A percentile compares a stretch with the other conserved stretches of the same genome.
phyloP scores from a whole-genome alignment of 1,140 invertebrate genomes.

The Aricia agestis region DNA sequence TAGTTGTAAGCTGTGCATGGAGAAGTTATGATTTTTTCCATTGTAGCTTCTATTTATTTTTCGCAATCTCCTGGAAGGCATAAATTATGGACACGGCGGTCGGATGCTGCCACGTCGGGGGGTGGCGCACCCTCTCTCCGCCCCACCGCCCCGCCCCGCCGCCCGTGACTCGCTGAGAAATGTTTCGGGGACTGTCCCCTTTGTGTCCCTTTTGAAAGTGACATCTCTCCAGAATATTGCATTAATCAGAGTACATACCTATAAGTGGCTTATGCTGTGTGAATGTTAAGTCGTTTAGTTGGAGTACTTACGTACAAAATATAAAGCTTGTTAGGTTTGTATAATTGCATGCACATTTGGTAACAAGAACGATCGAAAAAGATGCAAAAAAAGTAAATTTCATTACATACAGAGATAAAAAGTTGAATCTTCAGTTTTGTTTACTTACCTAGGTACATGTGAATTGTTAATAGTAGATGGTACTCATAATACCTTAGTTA shows the following conservation, averaged over 20 bases:
- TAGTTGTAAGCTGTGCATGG: background rate
- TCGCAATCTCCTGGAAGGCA: conserved; percentile 61
- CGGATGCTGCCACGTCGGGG: conserved; percentile 48
- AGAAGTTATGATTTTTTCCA: conserved; percentile 11
- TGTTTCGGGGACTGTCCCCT: conserved; percentile 64
- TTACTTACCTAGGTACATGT: too few species aligned
- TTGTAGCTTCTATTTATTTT: conserved; percentile 61
- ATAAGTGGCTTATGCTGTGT: conserved; percentile 34
- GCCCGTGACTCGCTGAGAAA: conserved; percentile 49
- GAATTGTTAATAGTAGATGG: too few species aligned
- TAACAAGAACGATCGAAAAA: too few species aligned
- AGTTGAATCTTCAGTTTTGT: too few species aligned
- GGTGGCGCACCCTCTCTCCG: conserved; percentile 29
- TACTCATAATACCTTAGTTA: too few species aligned
- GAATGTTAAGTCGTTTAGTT: background rate
- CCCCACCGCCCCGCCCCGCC: conserved; percentile 26
- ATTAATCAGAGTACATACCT: conserved; percentile 52
- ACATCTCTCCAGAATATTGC: conserved; percentile 62
- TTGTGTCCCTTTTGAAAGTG: conserved; percentile 57
- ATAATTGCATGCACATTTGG: too few species aligned
- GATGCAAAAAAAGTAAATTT: too few species aligned
- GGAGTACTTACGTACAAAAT: too few species aligned
- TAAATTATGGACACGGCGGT: conserved; percentile 69
- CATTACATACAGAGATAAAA: too few species aligned
- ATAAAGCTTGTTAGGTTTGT: too few species aligned